A percentile compares a stretch with the other conserved stretches of the same genome.
Evolutionary conservation across 2,113 vertebrate species (phyloP).

Genomic region (Brienomyrus brachyistius): DNA sequence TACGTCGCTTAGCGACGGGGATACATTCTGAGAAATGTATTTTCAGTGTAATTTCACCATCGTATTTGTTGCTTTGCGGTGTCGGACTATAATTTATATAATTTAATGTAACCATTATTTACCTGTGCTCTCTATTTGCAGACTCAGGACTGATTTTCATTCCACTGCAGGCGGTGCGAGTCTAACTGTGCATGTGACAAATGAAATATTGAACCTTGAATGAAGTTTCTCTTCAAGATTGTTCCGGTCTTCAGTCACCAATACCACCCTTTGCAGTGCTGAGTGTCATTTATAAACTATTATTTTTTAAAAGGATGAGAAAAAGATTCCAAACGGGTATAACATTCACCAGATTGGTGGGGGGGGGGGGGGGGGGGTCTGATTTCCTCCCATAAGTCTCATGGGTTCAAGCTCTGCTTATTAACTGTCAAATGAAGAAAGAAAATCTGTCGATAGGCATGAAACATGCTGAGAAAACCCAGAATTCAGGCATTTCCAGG

Average conservation of each 20-base stretch:
- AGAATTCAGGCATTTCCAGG: not conserved
- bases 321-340: not conserved
- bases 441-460: not conserved
- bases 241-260: not conserved
- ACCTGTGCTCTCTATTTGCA: not conserved
- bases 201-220: not conserved
- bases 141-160: not conserved
- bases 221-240: not conserved
- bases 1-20: not conserved
- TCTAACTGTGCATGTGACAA: not conserved
- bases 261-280: not conserved
- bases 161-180: not conserved
- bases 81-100: too few relatives aligned
- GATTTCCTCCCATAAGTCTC: not conserved
- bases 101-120: not conserved
- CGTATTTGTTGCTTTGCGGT: not conserved
- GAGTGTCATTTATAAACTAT: not conserved
- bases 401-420: not conserved
- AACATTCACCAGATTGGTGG: not conserved
- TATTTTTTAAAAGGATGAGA: not conserved
- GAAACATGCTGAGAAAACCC: not conserved
- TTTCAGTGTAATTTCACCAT: not conserved
- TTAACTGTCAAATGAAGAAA: not conserved
- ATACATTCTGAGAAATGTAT: not conserved
- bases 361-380: not conserved